Percentiles rank a stretch among this genome's conserved stretches.
Evolutionary conservation across 2,888 invertebrate genomes (phyloP).

Genomic region (Torymus tubicola): DNA sequence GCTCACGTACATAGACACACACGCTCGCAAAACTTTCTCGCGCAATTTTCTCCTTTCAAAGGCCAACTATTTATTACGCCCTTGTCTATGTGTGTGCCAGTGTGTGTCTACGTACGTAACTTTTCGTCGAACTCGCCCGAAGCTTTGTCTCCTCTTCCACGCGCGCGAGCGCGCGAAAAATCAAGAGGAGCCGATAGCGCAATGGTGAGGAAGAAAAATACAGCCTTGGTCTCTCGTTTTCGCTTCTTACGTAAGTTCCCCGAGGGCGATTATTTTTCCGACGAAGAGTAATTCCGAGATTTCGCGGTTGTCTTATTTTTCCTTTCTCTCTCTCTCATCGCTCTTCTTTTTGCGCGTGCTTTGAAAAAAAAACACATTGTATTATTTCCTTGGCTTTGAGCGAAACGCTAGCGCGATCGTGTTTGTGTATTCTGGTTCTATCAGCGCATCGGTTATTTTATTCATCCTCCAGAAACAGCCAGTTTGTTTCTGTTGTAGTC

Average conservation of each 20-base stretch:
- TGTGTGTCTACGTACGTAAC: too few species aligned
- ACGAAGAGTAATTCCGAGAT: too few species aligned
- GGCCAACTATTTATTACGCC: slow-evolving; percentile 18
- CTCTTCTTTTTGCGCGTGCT: not conserved
- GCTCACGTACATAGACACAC: not conserved
- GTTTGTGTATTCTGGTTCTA: not conserved
- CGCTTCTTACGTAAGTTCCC: too few species aligned
- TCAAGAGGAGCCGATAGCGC: too few species aligned
- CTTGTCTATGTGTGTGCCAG: not conserved
- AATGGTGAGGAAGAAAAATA: too few species aligned
- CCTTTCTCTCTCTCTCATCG: not conserved
- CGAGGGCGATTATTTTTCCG: not conserved
- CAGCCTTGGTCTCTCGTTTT: too few species aligned
- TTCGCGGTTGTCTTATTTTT: not conserved
- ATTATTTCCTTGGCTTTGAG: not conserved
- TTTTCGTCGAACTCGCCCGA: too few species aligned
- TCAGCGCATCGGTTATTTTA: not conserved
- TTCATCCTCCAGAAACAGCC: too few species aligned
- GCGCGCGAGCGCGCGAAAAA: too few species aligned
- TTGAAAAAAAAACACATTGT: not conserved
- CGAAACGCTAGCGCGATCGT: too few species aligned
- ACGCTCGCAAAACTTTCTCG: not conserved
- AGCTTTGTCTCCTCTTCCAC: too few species aligned
- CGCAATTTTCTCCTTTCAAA: slow-evolving; percentile 1
- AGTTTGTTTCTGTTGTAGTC: too few species aligned